Percentiles rank a stretch among this genome's conserved stretches.
phyloP scores from a whole-genome alignment of 2,888 invertebrate species.

The Drosophila nigricruria region DNA sequence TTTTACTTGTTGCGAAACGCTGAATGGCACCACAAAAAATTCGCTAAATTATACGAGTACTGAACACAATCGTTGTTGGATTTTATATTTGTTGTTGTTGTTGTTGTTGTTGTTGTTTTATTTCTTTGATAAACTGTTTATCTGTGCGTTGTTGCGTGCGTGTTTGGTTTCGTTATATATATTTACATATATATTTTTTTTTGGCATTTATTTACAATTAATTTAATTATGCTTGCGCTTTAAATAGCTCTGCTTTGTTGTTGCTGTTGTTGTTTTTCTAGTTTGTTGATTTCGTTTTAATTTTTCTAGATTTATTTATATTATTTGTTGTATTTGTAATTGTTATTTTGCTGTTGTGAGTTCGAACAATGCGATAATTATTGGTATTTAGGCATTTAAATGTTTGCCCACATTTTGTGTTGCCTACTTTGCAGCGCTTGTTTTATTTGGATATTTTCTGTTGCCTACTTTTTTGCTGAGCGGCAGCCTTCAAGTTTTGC shows the following conservation, averaged over 20 bases:
- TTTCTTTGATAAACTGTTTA: conserved; percentile 43
- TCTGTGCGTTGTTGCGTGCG: conserved; percentile 34
- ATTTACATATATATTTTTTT: background rate
- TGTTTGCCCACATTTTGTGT: conserved; percentile 12
- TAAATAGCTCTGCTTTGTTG: conserved; percentile 24
- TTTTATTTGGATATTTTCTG: conserved; percentile 8
- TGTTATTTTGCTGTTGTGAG: conserved; percentile 21
- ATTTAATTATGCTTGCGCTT: conserved; percentile 54
- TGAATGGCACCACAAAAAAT: conserved; percentile 41
- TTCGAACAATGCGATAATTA: conserved; percentile 31
- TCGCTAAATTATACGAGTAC: conserved; percentile 50
- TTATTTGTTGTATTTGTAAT: conserved; percentile 13
- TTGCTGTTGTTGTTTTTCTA: conserved; percentile 11
- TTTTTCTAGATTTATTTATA: conserved; percentile 14
- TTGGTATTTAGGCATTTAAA: conserved; percentile 11
- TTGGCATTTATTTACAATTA: conserved; percentile 53
- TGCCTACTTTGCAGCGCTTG: conserved; percentile 24
- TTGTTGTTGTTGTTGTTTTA: conserved; percentile 11
- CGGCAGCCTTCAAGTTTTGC: conserved; percentile 47
- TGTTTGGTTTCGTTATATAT: conserved; percentile 8
- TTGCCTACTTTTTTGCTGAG: conserved; percentile 36
- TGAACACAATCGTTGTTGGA: conserved; percentile 56
- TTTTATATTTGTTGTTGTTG: conserved; percentile 8
- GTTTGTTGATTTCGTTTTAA: conserved; percentile 21
- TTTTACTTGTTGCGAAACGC: conserved; percentile 62